Evolutionary conservation across 1,140 invertebrate genomes (phyloP), one percentile per base, ranked within the genome.

Genomic region (Micrasema longulum): DNA sequence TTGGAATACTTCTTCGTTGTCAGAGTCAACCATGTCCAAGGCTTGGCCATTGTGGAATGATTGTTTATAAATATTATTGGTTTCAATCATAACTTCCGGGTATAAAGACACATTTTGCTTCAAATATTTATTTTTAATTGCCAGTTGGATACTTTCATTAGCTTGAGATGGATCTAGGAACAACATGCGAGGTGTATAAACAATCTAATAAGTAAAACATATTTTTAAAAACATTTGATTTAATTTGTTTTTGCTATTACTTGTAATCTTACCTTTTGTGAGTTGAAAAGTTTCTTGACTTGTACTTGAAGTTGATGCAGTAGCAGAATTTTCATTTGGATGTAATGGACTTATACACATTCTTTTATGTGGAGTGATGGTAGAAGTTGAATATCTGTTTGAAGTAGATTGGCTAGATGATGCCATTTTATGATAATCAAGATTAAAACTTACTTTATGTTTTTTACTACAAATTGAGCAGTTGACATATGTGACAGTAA

Each of bases 1-100:
- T n/a, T n/a, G n/a, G n/a, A 9, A 38, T 77, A 81, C 82, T 76
- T 83, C 80, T 76, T 82, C 82, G 14, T 41, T 60, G 11, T 82
- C 81, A 0, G 78, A 74, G 2, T 82, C 81, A 18, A 81, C 80
- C 14, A 55, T 80, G 1, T 76, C 77, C 60, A 80, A 80, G 38
- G 78, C 73, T 38, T 81, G 77, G 9, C 43, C 57, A 18, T 74
- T 77, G 43, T 53, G 67, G 50, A 53, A 74, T 10, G 55, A 48
- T 22, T 38, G 20, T 26, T 23, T 50, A 45, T 50, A 35, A 41
- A 66, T 41, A 69, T 57, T 38, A 0, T n/a, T 55, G 22, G 47
- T 72, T 47, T 36, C 63, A 48, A n/a, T n/a, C n/a, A n/a, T n/a
- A n/a, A n/a, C n/a, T n/a, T n/a, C n/a, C n/a, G n/a, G n/a, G n/a